Base-by-base conservation (phyloP, 2,113 vertebrate genomes). In the Oryzias curvinotus region DNA sequence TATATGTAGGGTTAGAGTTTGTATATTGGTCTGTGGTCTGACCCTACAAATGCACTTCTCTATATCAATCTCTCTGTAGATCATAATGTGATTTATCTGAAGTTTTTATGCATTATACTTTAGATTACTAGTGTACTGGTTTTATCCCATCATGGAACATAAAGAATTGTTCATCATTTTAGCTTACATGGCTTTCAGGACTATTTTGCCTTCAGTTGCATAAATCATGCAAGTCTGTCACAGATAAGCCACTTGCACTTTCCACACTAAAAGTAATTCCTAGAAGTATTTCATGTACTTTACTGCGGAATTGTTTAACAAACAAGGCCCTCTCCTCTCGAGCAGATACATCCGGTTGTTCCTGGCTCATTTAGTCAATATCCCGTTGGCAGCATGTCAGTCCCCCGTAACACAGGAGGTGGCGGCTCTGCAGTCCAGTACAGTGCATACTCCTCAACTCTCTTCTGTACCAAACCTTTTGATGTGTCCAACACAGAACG, bases 401-500 rank as follows among this genome's bases (percentile, higher is more conserved):
- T 50, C 46, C 25, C 30, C 14, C 16, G 10, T 8, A 21, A 56
- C 21, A 1, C 49, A n/a, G 21, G 61, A 46, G 51, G 47, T 59
- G 14, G 4, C 10, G 19, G 50, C 54, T 41, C 43, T 28, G 36
- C 57, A 48, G 28, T 56, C 17, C 44, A 3, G 0, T 28, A 4
- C 21, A 16, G 51, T 21, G 7, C 30, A 43, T 14, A 15, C 23
- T 5, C 3, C 19, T 14, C 36, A 7, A 47, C 18, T 56, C 62
- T 28, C 50, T 49, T 67, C 57, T 49, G 15, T 55, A 47, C 51
- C 23, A 60, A 51, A 50, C 43, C 49, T 19, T 45, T 52, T 64
- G 30, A 65, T 46, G 54, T 78, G 73, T 78, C 53, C 43, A 55
- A 30, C 51, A 18, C n/a, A 19, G 5, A 48, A 7, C 47, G 19